Percentiles rank a stretch among this genome's conserved stretches.
Conservation (phyloP, 2,888 invertebrate genomes). For the Thalpophila matura region DNA sequence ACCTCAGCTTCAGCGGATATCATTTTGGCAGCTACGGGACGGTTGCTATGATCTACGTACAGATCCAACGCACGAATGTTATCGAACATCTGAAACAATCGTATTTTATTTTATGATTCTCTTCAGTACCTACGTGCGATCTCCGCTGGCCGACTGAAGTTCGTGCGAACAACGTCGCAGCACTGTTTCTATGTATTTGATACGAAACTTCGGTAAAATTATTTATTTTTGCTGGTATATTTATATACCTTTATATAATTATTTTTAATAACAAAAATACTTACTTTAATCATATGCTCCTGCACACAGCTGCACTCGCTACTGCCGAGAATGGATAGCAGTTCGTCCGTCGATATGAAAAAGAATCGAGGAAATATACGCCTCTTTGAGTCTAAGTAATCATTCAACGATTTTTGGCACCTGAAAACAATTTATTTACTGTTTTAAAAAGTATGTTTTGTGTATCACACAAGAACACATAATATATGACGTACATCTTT, state of each 20-base stretch:
- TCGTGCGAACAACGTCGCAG: no score
- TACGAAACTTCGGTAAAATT: no score
- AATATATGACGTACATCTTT: no score
- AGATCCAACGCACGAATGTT: constrained; percentile 95
- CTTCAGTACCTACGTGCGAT: no score
- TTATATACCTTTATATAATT: no score
- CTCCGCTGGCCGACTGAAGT: no score
- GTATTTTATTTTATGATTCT: no score
- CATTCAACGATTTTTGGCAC: constrained; percentile 97
- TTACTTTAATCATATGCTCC: constrained; percentile 97
- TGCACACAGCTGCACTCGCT: constrained; percentile 96
- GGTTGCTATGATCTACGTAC: constrained; percentile 92
- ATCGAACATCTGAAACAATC: constrained; percentile 96
- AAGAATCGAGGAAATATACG: constrained; percentile 97
- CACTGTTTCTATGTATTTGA: no score
- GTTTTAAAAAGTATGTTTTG: no score
- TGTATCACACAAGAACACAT: no score
- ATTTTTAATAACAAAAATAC: neutral
- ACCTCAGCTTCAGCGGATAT: constrained; percentile 96
- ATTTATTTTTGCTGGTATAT: no score
- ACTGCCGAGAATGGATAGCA: constrained; percentile 96
- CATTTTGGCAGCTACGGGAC: constrained; percentile 94
- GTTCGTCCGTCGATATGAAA: constrained; percentile 98
- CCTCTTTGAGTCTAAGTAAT: constrained; percentile 97
- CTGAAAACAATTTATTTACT: constrained; percentile 61